These are phyloP conservation scores for Synergus japonicus DNA, from an alignment of 2,888 invertebrate species.

Conservation along the genomic window DNA sequence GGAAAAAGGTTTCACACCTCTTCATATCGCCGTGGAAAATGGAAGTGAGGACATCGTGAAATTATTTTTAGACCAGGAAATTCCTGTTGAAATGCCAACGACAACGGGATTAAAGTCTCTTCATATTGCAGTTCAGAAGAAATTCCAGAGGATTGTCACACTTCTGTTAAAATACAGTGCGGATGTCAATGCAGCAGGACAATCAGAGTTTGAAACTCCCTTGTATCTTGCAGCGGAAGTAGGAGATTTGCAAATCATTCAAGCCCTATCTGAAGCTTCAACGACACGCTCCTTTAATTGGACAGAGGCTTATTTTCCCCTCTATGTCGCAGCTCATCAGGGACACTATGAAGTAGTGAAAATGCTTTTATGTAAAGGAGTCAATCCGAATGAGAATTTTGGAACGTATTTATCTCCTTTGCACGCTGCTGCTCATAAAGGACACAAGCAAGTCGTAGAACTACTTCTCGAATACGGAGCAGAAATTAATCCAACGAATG, in stretches of 20 bases:
- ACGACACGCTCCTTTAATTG: neutral
- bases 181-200: neutral
- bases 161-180: neutral
- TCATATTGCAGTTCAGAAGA: neutral
- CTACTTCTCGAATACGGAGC: neutral
- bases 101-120: neutral
- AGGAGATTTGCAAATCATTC: neutral
- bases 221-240: neutral
- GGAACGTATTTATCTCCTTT: neutral
- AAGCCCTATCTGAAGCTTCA: neutral
- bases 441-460: neutral
- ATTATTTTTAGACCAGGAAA: neutral
- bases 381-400: neutral
- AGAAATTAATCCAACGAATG: neutral
- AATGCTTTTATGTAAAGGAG: neutral
- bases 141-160: neutral
- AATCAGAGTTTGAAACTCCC: neutral
- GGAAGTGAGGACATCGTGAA: neutral
- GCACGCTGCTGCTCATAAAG: neutral
- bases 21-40: neutral
- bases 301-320: neutral
- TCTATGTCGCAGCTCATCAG: neutral
- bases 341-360: neutral
- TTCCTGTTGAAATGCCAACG: neutral
- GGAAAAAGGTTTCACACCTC: neutral